phyloP scores from a whole-genome alignment of 2,888 invertebrate species.

The Steinernema scapterisci region DNA sequence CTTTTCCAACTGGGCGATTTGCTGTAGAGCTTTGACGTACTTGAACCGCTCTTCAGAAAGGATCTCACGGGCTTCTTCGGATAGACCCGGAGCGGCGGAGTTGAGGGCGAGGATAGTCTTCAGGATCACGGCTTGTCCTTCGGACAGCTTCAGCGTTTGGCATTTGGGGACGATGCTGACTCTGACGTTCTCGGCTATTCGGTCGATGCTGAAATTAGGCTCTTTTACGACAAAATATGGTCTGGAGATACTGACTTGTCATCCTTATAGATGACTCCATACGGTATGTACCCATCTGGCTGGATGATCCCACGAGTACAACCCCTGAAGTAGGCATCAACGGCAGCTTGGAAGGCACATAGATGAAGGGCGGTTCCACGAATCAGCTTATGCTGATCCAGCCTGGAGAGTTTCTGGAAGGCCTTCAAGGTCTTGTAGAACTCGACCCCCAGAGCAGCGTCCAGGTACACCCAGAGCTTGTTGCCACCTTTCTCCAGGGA shows the following conservation, averaged over 20 bases:
- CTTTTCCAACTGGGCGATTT: background rate
- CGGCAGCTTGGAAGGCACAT: background rate
- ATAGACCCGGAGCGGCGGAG: background rate
- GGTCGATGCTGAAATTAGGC: background rate
- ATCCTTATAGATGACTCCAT: background rate
- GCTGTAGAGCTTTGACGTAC: background rate
- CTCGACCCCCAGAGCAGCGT: background rate
- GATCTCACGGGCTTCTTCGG: background rate
- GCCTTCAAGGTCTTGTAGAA: background rate
- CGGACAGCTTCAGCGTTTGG: background rate
- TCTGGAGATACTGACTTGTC: background rate
- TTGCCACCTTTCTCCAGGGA: background rate
- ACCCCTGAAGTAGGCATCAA: background rate
- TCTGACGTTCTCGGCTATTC: background rate
- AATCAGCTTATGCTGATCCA: background rate
- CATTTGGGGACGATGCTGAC: background rate
- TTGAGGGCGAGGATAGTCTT: slow-evolving; percentile 13
- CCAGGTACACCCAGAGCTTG: background rate
- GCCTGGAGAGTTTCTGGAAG: background rate
- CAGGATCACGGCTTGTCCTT: background rate
- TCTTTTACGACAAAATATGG: too few species aligned
- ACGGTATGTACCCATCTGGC: background rate
- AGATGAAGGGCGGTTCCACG: background rate
- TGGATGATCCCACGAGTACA: background rate
- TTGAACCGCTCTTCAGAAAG: background rate